Percentiles rank a stretch among this genome's conserved stretches.
Conservation (phyloP, 2,888 invertebrate species). For the Lasioglossum villosulum region DNA sequence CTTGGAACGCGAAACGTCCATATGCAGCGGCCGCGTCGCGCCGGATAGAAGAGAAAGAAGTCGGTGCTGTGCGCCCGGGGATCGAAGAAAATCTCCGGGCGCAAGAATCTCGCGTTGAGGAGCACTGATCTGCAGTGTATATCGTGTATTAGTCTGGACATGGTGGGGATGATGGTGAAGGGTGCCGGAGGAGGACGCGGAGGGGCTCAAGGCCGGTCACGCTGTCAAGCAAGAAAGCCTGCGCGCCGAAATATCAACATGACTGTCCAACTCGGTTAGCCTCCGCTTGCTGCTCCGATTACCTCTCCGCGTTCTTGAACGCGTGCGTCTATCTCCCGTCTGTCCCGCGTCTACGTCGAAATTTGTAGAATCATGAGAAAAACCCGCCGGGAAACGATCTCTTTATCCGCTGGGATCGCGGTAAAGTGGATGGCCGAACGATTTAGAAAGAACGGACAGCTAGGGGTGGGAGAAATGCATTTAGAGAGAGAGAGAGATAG, state of each 20-base stretch:
- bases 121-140: slow-evolving; percentile 66
- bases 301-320: slow-evolving; percentile 39
- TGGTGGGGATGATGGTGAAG: slow-evolving; percentile 59
- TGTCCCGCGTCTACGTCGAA: neutral
- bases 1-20: slow-evolving; percentile 28
- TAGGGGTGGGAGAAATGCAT: neutral
- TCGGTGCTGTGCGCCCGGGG: slow-evolving; percentile 11
- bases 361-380: slow-evolving; percentile 14
- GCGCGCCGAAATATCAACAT: slow-evolving; percentile 78
- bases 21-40: slow-evolving; percentile 19
- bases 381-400: neutral
- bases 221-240: slow-evolving; percentile 79
- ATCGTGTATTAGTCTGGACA: slow-evolving; percentile 55
- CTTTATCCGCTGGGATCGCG: neutral
- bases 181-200: slow-evolving; percentile 60
- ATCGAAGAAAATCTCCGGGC: slow-evolving; percentile 49
- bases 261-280: slow-evolving; percentile 67
- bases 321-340: slow-evolving; percentile 20
- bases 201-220: slow-evolving; percentile 81
- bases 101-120: slow-evolving; percentile 61
- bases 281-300: slow-evolving; percentile 56
- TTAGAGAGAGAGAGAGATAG: no score
- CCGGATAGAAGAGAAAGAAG: slow-evolving; percentile 38
- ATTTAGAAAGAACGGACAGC: neutral
- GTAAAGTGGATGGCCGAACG: neutral